Evolutionary conservation across 2,797 vertebrate species (phyloP), one percentile per base, ranked within the genome.

Genomic region (Poecilia velifera): DNA sequence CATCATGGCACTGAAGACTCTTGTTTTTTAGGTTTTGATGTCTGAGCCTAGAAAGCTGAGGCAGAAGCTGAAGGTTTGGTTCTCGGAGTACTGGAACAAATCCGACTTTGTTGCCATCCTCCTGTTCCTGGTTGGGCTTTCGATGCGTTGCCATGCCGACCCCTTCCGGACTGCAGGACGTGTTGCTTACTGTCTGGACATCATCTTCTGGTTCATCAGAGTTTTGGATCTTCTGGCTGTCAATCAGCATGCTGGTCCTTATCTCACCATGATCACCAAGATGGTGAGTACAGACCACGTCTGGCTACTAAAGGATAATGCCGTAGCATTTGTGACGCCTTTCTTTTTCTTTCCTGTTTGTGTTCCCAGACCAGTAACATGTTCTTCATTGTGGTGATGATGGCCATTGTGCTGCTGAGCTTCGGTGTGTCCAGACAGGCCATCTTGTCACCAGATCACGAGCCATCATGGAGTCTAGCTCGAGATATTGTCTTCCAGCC

Each of bases 371-470:
- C 97, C 82, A 96, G 95, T 74, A 99, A 99, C 92, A 99, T 99
- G 98, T 98, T 99, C 93, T 99, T 97, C 91, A 99, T 99, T 13
- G 98, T 99, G 87, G 94, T 98, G 88, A 98, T 99, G 89, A 99
- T 99, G 98, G 97, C 97, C 2, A 97, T 99, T 16, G 97, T 99
- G 36, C 91, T 99, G 70, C 86, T 99, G 90, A 99, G 97, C 91
- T 99, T 98, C 10, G 98, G 98, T 0, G 98, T 99, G 64, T 96
- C 98, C 25, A 96, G 98, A 82, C 98, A 99, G 90, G 96, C 98
- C 74, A 97, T 99, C 85, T 95, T 99, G 74, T 98, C 97, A 0
- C 98, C 98, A n/a, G 18, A 96, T 0, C 97, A 98, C 71, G 92
- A 94, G 46, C 97, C 97, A 0, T 98, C 97, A 18, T 99, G 98